Evolutionary conservation across 2,888 invertebrate genomes (phyloP), one percentile per base, ranked within the genome.

Genomic region (Chloromyia formosa): DNA sequence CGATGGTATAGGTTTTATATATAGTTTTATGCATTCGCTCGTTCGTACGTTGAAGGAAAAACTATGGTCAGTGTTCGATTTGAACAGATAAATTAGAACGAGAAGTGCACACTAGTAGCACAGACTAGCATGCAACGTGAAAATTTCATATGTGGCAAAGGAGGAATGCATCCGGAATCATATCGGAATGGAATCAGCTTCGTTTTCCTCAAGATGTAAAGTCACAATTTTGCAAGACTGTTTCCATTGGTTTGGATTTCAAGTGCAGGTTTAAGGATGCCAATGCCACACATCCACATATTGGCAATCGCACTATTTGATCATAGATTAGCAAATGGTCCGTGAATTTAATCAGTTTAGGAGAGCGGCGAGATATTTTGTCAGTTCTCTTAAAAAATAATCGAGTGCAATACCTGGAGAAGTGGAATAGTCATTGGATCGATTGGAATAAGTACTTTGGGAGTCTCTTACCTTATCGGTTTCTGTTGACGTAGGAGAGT

Each of bases 251-350:
- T 7, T 35, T 35, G 27, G 27, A 35, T 49, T 49, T n/a, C 12
- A 3, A 49, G 49, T 49, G 49, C 49, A 2, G 16, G 16, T 49
- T 12, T 12, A n/a, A 49, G 10, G 10, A 49, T 49, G 49, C 49
- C 49, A 49, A 12, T 7, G 27, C 27, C 27, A 4, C 27, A 4
- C 27, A 35, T 35, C 7, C 27, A 35, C 27, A 35, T 35, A 35
- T 35, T 35, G 27, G 3, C 27, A 2, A 35, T 35, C 3, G 7
- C 49, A 49, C 16, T n/a, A 49, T 49, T 49, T n/a, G 49, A 49
- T 49, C 49, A 49, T 7, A 49, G 74, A 74, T 74, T 74, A 74
- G 66, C 66, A 68, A 74, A 74, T 74, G 68, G 74, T 22, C 74
- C 60, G 74, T 42, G 74, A 74, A 74, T 74, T 74, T 66, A 49